Evolutionary conservation across 2,888 invertebrate genomes (phyloP).

Genomic region (Nemotelus pantherinus): DNA sequence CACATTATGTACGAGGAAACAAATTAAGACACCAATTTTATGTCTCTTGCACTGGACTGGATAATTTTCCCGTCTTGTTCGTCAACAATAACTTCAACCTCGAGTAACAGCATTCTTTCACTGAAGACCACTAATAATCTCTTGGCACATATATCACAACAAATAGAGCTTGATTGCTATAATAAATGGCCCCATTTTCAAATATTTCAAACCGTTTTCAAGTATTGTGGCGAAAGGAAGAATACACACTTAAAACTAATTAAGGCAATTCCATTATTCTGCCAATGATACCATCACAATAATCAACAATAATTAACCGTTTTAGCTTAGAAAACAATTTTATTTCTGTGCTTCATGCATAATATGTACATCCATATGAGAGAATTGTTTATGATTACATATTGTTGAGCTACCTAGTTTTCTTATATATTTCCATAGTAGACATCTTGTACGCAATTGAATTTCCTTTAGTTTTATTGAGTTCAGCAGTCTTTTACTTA

Average conservation of each 20-base stretch:
- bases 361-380: not conserved
- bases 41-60: no score
- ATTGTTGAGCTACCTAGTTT: no score
- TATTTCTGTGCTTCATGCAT: slow-evolving; percentile 1
- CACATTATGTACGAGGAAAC: no score
- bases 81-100: no score
- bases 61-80: no score
- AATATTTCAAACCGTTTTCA: not conserved
- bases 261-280: slow-evolving; percentile 33
- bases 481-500: not conserved
- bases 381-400: no score
- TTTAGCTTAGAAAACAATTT: slow-evolving; percentile 30
- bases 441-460: not conserved
- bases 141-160: no score
- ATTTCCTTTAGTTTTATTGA: slow-evolving; percentile 22
- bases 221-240: not conserved
- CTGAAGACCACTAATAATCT: no score
- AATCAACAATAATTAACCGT: slow-evolving; percentile 34
- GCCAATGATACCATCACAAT: slow-evolving; percentile 12
- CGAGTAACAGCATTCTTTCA: no score
- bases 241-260: slow-evolving; percentile 24
- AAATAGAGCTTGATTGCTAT: slow-evolving; percentile 14
- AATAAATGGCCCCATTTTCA: slow-evolving; percentile 14
- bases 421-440: no score
- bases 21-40: no score